Evolutionary conservation across 2,888 invertebrate genomes (phyloP).

Genomic region (Xanthia icteritia): DNA sequence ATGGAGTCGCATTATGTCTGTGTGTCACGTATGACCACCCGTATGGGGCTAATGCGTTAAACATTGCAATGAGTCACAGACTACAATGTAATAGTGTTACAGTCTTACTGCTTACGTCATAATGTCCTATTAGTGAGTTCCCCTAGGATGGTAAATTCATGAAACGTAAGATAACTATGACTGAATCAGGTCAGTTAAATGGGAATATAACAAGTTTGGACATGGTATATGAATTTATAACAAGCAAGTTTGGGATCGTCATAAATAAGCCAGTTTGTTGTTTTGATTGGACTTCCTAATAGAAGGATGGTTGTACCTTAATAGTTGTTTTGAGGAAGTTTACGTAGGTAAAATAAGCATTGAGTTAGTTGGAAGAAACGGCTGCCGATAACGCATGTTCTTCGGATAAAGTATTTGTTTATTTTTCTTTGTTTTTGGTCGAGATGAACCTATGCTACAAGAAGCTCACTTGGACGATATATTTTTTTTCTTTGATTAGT

Average conservation of each 20-base stretch:
- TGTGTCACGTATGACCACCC: conserved; percentile 69
- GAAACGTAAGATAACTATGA: conserved; percentile 50
- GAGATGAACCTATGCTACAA: background rate
- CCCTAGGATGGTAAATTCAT: conserved; percentile 57
- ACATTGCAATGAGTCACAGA: conserved; percentile 70
- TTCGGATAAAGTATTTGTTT: background rate
- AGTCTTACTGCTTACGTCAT: conserved; percentile 66
- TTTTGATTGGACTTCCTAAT: conserved; percentile 32
- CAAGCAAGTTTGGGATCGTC: conserved; percentile 28
- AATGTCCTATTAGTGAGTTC: conserved; percentile 64
- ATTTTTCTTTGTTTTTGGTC: background rate
- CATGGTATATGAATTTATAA: conserved; percentile 32
- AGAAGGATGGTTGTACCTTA: conserved; percentile 5
- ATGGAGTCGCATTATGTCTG: conserved; percentile 59
- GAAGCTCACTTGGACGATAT: background rate
- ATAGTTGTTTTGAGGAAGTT: conserved; percentile 20
- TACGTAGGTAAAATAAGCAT: conserved; percentile 8
- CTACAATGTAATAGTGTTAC: conserved; percentile 50
- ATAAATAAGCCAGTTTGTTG: conserved; percentile 21
- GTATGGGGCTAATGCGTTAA: conserved; percentile 67
- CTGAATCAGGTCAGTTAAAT: conserved; percentile 53
- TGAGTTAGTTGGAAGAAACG: background rate
- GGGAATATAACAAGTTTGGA: conserved; percentile 28
- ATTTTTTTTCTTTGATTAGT: background rate
- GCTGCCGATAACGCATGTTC: background rate